phyloP scores from a whole-genome alignment of 2,113 vertebrate species.

The Suricata suricatta region DNA sequence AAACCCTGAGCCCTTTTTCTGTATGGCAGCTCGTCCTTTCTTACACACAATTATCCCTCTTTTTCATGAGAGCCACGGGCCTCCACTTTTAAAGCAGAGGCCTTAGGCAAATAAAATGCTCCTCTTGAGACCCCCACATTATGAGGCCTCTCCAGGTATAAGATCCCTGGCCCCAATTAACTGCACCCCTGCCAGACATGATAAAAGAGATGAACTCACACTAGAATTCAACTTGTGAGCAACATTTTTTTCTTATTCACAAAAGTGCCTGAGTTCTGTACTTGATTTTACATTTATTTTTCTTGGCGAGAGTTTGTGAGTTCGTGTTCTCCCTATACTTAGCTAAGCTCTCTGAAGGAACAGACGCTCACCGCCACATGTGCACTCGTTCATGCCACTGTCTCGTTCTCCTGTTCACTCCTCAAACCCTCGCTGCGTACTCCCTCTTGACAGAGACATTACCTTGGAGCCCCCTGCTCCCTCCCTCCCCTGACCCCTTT shows the following conservation, averaged over 20 bases:
- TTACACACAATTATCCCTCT: background rate
- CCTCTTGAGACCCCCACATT: background rate
- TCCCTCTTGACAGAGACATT: background rate
- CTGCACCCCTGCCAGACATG: background rate
- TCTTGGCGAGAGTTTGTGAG: background rate
- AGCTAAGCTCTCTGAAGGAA: background rate
- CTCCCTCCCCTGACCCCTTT: background rate
- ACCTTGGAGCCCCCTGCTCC: background rate
- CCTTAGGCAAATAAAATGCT: background rate
- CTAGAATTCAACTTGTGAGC: background rate
- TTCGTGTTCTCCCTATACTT: background rate
- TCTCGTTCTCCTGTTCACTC: background rate
- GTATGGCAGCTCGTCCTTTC: background rate
- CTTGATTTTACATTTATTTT: background rate
- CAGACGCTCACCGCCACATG: background rate
- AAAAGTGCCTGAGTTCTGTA: background rate
- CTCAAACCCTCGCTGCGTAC: background rate
- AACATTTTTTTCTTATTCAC: background rate
- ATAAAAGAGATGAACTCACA: background rate
- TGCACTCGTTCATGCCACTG: background rate
- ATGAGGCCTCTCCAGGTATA: constrained; percentile 9
- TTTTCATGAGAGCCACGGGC: background rate
- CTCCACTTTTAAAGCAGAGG: background rate
- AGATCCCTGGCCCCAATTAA: background rate
- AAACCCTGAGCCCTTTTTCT: background rate